Base-by-base conservation (phyloP, 2,888 invertebrate genomes). In the Parthenolecanium corni region DNA sequence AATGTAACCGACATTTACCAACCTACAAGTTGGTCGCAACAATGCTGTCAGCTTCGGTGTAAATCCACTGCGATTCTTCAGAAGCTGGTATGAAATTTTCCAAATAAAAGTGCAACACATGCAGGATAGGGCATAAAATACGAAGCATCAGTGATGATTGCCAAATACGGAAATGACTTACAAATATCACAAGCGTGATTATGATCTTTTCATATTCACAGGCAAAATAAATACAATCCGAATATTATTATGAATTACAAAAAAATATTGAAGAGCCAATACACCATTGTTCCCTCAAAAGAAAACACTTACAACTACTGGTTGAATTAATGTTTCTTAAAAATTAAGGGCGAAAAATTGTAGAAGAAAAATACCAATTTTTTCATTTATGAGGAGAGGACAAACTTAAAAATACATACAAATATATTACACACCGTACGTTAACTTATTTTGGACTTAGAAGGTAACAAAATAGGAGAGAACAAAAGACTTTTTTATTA, bases 401-500 rank as follows among this genome's bases (percentile, higher is more conserved):
- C 20, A 44, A 20, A 44, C 46, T 44, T 18, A 16, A 44, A 18
- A 31, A 31, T 31, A 44, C n/a, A n/a, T n/a, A n/a, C n/a, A n/a
- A n/a, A 9, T 16, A 14, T 44, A 16, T n/a, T 20, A 31, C 31
- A 31, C 9, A 31, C 9, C 31, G 31, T 31, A 31, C 31, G 31
- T 31, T 31, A n/a, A n/a, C n/a, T n/a, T n/a, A 31, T 31, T 31
- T 6, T 31, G 31, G 9, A 61, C 61, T 61, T 51, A 61, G 31
- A n/a, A 61, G 61, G 61, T 61, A 61, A 61, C 61, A 61, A 51
- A 51, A 61, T 61, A 61, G 49, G 61, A 49, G 61, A 51, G 61
- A 61, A 61, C 61, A 23, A 51, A 61, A 61, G 51, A 61, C 61
- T 9, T 31, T 31, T 31, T 61, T 61, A 61, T 61, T 61, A 61